Base-by-base conservation (phyloP, 2,113 vertebrate species). In the Patagioenas fasciata region DNA sequence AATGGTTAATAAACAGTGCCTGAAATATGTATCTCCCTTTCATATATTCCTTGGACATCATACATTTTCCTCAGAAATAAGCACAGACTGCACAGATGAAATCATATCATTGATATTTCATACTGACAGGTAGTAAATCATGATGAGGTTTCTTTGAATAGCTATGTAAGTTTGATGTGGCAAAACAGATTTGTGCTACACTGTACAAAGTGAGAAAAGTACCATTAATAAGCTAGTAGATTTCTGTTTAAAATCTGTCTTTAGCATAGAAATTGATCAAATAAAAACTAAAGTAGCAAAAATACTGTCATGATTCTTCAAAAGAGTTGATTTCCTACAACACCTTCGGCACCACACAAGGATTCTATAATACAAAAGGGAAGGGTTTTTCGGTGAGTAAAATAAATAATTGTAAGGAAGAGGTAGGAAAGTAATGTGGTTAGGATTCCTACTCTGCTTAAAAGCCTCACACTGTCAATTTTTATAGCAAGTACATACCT, bases 381-480 rank as follows among this genome's bases (percentile, higher is more conserved):
- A 57, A 17, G 42, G 15, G 11, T 44, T 87, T 50, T 92, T 90
- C 95, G 57, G 83, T 60, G 54, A 72, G 48, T 48, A 82, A 61
- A 91, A 53, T 56, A 92, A 71, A 79, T 81, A 95, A 92, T 93
- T 94, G 70, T 47, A 80, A 42, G 31, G 74, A 88, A 92, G 77
- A 26, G 48, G 74, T 14, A 77, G 79, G 21, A 80, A 69, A 80
- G 77, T 82, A 96, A 83, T 42, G 17, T 29, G 48, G 80, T 81
- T 69, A 92, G 48, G 81, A 47, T 51, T 90, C 58, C 88, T 90
- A 71, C 31, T 74, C 58, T 48, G 70, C 89, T 91, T 95, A 84
- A 75, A 95, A 89, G 48, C 34, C 62, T 34, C 34, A n/a, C 11
- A 74, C 69, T 67, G 80, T 32, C 69, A 83, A 85, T 89, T 88